Evolutionary conservation across 1,140 invertebrate species (phyloP).

Genomic region (Cheumatopsyche charites): DNA sequence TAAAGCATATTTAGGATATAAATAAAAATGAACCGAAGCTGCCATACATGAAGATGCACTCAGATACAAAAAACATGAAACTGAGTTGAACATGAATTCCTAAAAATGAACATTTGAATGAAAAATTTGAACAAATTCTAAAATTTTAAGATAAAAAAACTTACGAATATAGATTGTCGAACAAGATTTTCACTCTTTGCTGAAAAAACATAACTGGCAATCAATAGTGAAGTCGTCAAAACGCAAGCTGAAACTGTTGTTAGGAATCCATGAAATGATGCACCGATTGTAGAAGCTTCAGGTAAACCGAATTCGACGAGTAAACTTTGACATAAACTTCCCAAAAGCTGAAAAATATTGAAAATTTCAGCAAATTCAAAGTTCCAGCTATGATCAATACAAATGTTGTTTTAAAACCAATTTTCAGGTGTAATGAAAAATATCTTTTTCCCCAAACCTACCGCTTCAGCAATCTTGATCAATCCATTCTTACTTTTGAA

Average conservation of each 20-base stretch:
- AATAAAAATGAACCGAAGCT: slow-evolving; percentile 73
- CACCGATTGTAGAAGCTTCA: slow-evolving; percentile 70
- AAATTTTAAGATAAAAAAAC: slow-evolving; percentile 49
- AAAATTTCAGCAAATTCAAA: slow-evolving; percentile 10
- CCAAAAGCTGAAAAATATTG: slow-evolving; percentile 65
- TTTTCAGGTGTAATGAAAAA: slow-evolving; percentile 14
- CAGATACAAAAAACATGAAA: slow-evolving; percentile 76
- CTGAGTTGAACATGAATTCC: slow-evolving; percentile 78
- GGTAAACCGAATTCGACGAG: slow-evolving; percentile 75
- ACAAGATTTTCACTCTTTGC: slow-evolving; percentile 75
- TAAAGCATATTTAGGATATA: slow-evolving; percentile 68
- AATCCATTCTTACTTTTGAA: slow-evolving; percentile 71
- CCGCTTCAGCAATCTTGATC: slow-evolving; percentile 76
- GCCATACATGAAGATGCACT: slow-evolving; percentile 77
- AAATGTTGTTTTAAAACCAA: background rate
- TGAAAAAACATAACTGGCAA: slow-evolving; percentile 77
- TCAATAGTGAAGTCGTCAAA: slow-evolving; percentile 71
- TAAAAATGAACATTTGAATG: slow-evolving; percentile 54
- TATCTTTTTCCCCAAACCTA: slow-evolving; percentile 61
- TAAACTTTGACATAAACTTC: slow-evolving; percentile 76
- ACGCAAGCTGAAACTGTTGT: slow-evolving; percentile 77
- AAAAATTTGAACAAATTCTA: background rate
- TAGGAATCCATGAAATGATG: slow-evolving; percentile 76
- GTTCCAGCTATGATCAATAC: slow-evolving; percentile 2
- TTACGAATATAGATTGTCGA: slow-evolving; percentile 79